Percentiles rank a stretch among this genome's conserved stretches.
phyloP scores from a whole-genome alignment of 2,113 vertebrate species.

The Tachysurus fulvidraco region DNA sequence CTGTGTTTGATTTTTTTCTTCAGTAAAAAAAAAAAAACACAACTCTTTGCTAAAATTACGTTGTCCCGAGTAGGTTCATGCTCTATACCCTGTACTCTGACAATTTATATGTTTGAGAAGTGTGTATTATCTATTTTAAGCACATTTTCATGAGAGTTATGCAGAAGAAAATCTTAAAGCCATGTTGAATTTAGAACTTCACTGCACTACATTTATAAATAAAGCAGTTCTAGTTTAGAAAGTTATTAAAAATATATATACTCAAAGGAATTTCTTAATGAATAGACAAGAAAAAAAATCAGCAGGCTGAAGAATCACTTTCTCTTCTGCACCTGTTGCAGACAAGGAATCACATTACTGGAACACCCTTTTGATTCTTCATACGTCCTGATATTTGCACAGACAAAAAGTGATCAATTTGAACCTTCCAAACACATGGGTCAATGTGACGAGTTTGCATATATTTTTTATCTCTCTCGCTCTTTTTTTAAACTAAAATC shows the following conservation, averaged over 20 bases:
- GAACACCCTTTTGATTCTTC: conserved; percentile 54
- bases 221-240: background rate
- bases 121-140: no score
- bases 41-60: background rate
- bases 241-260: background rate
- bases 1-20: background rate
- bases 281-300: background rate
- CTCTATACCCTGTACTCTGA: background rate
- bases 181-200: background rate
- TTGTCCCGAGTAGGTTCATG: background rate
- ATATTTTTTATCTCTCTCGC: conserved; percentile 17
- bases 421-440: conserved; percentile 49
- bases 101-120: background rate
- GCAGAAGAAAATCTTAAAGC: background rate
- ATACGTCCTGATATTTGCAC: conserved; percentile 53
- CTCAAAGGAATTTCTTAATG: background rate
- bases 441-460: conserved; percentile 53
- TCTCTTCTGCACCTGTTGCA: conserved; percentile 53
- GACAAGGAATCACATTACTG: conserved; percentile 23
- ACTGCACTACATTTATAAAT: background rate
- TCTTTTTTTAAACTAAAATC: conserved; percentile 45
- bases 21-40: background rate
- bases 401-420: conserved; percentile 56
- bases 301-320: background rate
- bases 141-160: background rate